Conservation (phyloP, 2,113 vertebrate genomes). For the Psittacula cyanocephala region DNA sequence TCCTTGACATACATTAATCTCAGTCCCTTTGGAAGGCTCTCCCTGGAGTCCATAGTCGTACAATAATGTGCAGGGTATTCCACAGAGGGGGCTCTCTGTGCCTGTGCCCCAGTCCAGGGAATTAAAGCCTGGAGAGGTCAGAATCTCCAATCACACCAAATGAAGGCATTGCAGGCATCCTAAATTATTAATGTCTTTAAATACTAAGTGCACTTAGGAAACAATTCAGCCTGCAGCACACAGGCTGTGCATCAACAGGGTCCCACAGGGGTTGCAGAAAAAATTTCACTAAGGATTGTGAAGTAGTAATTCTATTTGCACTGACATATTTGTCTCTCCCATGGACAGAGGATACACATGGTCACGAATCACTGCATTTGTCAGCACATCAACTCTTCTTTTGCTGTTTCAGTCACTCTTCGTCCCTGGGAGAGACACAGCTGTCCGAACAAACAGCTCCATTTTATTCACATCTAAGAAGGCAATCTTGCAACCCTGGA, state of each 20-base stretch:
- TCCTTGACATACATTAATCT: background rate
- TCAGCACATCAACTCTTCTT: background rate
- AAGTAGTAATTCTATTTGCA: background rate
- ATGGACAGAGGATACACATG: background rate
- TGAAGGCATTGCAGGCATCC: background rate
- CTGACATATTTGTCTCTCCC: background rate
- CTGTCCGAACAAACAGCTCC: background rate
- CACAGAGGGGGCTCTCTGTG: background rate
- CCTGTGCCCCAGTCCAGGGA: background rate
- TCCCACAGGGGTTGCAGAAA: background rate
- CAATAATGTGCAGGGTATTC: accelerated
- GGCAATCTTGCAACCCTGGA: background rate
- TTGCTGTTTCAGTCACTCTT: background rate
- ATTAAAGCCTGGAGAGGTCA: background rate
- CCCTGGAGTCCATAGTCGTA: background rate
- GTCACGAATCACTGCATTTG: background rate
- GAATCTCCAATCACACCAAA: background rate
- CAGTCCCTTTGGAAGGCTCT: background rate
- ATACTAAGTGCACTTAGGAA: constrained; percentile 17
- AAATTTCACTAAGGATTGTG: background rate
- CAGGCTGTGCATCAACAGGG: background rate
- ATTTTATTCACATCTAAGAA: background rate
- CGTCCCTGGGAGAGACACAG: background rate
- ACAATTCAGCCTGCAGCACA: constrained; percentile 6
- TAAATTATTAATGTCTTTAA: constrained; percentile 44